phyloP scores from a whole-genome alignment of 2,888 invertebrate species.

The Drosophila pseudotalamancana region DNA sequence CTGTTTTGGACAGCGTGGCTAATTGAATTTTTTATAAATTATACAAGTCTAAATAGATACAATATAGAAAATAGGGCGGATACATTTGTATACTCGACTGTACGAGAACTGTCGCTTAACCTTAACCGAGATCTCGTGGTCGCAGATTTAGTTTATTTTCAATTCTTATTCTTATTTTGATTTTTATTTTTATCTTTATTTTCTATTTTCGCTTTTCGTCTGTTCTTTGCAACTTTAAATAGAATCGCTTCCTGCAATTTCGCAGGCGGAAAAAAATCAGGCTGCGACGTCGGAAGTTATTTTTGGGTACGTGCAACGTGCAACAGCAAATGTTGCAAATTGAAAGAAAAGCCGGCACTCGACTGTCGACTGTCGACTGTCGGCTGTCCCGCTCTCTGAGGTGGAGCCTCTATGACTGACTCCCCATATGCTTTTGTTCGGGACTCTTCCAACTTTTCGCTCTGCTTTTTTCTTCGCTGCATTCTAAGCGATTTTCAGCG shows the following conservation, averaged over 20 bases:
- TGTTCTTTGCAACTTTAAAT: conserved; percentile 63
- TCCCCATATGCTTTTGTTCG: conserved; percentile 67
- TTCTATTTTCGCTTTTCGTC: background rate
- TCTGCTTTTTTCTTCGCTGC: conserved; percentile 24
- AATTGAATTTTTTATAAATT: conserved; percentile 74
- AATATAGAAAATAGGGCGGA: background rate
- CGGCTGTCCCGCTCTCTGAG: conserved; percentile 3
- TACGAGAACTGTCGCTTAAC: conserved; percentile 26
- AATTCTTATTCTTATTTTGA: no score
- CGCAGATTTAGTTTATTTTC: conserved; percentile 5
- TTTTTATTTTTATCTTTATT: background rate
- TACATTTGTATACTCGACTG: background rate
- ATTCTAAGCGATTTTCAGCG: conserved; percentile 75
- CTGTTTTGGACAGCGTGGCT: conserved; percentile 74
- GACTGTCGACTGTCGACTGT: conserved; percentile 23
- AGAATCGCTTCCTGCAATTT: conserved; percentile 75
- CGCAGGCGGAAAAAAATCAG: conserved; percentile 64
- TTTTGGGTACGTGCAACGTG: conserved; percentile 71
- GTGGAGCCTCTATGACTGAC: conserved; percentile 6
- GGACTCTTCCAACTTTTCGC: conserved; percentile 24
- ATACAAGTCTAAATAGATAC: conserved; percentile 39
- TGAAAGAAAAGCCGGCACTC: conserved; percentile 67
- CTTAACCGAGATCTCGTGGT: conserved; percentile 40
- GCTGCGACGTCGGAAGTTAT: conserved; percentile 70
- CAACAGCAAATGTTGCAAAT: conserved; percentile 72